Conservation (phyloP, 1,140 invertebrate genomes). For the Trinorchestia longiramus region DNA sequence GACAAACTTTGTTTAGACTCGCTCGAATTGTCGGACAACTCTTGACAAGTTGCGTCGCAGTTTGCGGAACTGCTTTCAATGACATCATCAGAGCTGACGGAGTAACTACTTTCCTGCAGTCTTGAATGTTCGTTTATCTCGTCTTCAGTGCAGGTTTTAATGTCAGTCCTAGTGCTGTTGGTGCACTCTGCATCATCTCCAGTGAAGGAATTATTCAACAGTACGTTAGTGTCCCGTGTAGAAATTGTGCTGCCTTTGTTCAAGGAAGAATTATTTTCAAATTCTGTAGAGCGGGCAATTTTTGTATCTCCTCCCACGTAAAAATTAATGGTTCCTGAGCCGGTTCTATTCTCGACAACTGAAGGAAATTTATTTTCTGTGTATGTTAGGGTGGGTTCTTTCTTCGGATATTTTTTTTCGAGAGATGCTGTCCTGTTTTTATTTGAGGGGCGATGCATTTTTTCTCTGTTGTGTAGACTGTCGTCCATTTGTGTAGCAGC, state of each 20-base stretch:
- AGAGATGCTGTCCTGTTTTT: background rate
- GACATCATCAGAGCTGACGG: background rate
- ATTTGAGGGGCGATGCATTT: background rate
- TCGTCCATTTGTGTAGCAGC: too few species aligned
- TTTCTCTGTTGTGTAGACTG: background rate
- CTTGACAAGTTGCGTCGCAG: background rate
- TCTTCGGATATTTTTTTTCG: background rate
- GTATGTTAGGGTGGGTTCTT: background rate
- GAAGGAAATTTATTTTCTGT: background rate
- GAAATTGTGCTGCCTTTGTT: background rate
- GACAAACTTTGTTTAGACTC: slow-evolving; percentile 29
- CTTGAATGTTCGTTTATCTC: background rate
- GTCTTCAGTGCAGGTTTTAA: background rate
- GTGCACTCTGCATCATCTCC: background rate
- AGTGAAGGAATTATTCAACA: background rate
- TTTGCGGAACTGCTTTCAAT: background rate
- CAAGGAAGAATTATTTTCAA: background rate
- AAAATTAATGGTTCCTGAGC: background rate
- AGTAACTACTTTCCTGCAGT: background rate
- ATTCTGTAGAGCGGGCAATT: background rate
- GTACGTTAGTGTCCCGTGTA: too few species aligned
- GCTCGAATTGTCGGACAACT: background rate
- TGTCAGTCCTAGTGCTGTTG: background rate
- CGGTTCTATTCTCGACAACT: background rate
- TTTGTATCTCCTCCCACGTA: background rate